Evolutionary conservation across 2,888 invertebrate species (phyloP).

Genomic region (Torymus tubicola): DNA sequence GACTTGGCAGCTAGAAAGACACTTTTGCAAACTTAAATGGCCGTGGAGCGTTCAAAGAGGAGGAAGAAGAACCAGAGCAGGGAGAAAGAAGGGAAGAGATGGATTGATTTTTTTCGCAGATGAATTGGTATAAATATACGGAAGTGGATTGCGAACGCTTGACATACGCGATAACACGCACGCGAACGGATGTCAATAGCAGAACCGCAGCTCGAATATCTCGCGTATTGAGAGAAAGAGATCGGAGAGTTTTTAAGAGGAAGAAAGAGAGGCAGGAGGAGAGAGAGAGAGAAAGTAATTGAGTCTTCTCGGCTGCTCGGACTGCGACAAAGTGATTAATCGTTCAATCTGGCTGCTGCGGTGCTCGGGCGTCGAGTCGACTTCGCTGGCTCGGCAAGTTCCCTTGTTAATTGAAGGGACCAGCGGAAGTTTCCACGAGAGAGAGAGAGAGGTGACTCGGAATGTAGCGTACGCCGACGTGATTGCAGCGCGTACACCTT

Average conservation of each 20-base stretch:
- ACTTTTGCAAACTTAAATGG: constrained; percentile 26
- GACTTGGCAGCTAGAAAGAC: not conserved
- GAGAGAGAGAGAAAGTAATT: no score
- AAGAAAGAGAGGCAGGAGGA: no score
- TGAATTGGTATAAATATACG: constrained; percentile 19
- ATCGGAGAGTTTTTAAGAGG: no score
- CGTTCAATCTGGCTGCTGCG: not conserved
- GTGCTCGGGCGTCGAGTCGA: no score
- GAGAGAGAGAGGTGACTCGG: not conserved
- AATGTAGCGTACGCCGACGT: not conserved
- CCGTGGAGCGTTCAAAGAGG: not conserved
- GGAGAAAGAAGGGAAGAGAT: constrained; percentile 1
- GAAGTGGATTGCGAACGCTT: not conserved
- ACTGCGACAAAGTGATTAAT: not conserved
- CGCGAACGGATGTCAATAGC: no score
- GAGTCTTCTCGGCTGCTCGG: no score
- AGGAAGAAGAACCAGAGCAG: not conserved
- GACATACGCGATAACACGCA: not conserved
- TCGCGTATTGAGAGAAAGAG: no score
- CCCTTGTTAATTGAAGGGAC: constrained; percentile 18
- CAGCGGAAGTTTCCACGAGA: not conserved
- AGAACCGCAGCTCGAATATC: no score
- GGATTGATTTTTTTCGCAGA: constrained; percentile 28
- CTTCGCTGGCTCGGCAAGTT: not conserved
- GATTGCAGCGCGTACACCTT: constrained; percentile 7